phyloP scores from a whole-genome alignment of 2,888 invertebrate species.

The Acanthopleura granulata region DNA sequence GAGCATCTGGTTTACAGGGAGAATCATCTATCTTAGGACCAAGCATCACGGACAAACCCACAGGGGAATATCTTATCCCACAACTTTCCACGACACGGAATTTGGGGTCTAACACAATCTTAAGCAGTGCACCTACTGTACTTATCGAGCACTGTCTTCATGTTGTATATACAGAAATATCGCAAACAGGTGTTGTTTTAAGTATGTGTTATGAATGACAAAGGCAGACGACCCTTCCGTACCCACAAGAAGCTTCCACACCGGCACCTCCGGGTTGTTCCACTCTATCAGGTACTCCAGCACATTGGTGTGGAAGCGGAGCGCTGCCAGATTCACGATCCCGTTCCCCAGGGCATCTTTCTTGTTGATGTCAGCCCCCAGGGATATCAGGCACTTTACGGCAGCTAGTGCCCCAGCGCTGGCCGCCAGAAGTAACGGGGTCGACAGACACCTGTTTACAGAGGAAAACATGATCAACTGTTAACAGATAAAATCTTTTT shows the following conservation, averaged over 20 bases:
- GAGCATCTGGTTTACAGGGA: no score
- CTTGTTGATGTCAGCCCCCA: conserved; percentile 59
- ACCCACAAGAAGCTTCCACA: conserved; percentile 68
- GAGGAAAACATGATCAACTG: background rate
- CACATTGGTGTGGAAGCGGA: conserved; percentile 67
- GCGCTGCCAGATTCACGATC: conserved; percentile 65
- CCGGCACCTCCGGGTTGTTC: conserved; percentile 59
- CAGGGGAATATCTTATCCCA: no score
- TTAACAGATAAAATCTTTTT: no score
- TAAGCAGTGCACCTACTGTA: no score
- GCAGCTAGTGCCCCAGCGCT: conserved; percentile 66
- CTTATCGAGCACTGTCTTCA: no score
- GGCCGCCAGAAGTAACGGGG: conserved; percentile 67
- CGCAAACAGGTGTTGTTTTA: no score
- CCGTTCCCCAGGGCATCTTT: conserved; percentile 60
- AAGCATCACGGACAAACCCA: no score
- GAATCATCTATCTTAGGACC: no score
- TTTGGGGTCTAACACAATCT: no score
- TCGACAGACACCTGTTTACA: conserved; percentile 54
- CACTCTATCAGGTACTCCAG: conserved; percentile 67
- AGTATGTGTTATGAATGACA: no score
- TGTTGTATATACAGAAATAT: no score
- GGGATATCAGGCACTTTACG: conserved; percentile 61
- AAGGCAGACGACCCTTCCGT: conserved; percentile 33
- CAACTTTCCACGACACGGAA: no score